Percentiles rank a stretch among this genome's conserved stretches.
These are phyloP conservation scores for Pachydiplax longipennis DNA, from an alignment of 2,888 invertebrate species.

Conservation along the genomic window DNA sequence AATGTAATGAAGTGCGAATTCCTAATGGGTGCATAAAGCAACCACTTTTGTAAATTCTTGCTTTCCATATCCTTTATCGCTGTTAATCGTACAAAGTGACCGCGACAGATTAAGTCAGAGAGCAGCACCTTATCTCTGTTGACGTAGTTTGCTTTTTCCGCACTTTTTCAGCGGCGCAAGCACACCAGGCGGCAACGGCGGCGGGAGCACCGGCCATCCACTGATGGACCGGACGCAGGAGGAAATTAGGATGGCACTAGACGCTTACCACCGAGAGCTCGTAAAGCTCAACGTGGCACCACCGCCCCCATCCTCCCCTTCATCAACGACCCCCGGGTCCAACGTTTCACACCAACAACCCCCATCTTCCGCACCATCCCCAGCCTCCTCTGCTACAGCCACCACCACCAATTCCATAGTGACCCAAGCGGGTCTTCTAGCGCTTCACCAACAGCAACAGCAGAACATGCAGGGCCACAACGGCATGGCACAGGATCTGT, in stretches of 20 bases:
- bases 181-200: conserved; percentile 54
- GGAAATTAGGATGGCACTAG: conserved; percentile 87
- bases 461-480: conserved; percentile 67
- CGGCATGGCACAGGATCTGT: conserved; percentile 78
- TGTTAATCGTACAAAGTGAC: background rate
- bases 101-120: conserved; percentile 53
- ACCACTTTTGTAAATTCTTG: too few species aligned
- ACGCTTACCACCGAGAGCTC: conserved; percentile 92
- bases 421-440: conserved; percentile 66
- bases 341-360: conserved; percentile 65
- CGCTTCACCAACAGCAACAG: conserved; percentile 71
- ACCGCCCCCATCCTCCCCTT: conserved; percentile 48
- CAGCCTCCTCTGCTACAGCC: conserved; percentile 55
- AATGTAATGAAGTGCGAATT: too few species aligned
- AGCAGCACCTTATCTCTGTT: conserved; percentile 59
- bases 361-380: conserved; percentile 54
- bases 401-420: conserved; percentile 47
- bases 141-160: conserved; percentile 74
- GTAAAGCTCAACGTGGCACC: conserved; percentile 80
- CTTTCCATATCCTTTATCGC: too few species aligned
- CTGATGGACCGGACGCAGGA: conserved; percentile 69
- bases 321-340: conserved; percentile 50
- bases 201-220: conserved; percentile 59
- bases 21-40: too few species aligned
- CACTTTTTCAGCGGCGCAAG: conserved; percentile 80